Percentiles rank a stretch among this genome's conserved stretches.
phyloP scores from a whole-genome alignment of 2,797 vertebrate genomes.

The Gymnothorax reevesii region DNA sequence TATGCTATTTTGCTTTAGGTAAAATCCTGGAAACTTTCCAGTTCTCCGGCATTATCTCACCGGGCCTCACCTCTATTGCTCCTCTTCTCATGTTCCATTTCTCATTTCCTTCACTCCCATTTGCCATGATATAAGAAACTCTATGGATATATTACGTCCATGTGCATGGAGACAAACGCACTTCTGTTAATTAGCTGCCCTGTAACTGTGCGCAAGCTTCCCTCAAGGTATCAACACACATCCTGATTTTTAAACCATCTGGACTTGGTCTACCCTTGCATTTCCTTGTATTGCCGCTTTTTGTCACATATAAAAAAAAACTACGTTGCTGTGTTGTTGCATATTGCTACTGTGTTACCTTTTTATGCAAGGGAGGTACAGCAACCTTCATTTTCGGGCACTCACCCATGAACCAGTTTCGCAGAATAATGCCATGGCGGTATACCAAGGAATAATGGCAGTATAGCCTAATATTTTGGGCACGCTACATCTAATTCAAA shows the following conservation, averaged over 20 bases:
- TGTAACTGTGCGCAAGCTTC: neutral
- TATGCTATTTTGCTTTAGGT: neutral
- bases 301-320: too few species aligned
- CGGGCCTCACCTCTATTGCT: neutral
- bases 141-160: neutral
- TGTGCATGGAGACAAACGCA: neutral
- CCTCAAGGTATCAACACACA: neutral
- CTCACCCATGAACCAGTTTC: too few species aligned
- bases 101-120: neutral
- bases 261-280: neutral
- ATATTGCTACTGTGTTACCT: too few species aligned
- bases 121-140: neutral
- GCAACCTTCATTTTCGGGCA: too few species aligned
- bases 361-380: too few species aligned
- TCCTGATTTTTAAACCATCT: constrained; percentile 6
- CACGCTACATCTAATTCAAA: too few species aligned
- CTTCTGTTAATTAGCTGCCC: neutral
- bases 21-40: neutral
- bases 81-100: neutral
- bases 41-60: neutral
- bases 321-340: too few species aligned
- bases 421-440: too few species aligned
- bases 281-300: neutral
- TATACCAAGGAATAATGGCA: too few species aligned
- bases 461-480: too few species aligned